phyloP scores from a whole-genome alignment of 2,797 vertebrate species.

The Rhinophrynus dorsalis region DNA sequence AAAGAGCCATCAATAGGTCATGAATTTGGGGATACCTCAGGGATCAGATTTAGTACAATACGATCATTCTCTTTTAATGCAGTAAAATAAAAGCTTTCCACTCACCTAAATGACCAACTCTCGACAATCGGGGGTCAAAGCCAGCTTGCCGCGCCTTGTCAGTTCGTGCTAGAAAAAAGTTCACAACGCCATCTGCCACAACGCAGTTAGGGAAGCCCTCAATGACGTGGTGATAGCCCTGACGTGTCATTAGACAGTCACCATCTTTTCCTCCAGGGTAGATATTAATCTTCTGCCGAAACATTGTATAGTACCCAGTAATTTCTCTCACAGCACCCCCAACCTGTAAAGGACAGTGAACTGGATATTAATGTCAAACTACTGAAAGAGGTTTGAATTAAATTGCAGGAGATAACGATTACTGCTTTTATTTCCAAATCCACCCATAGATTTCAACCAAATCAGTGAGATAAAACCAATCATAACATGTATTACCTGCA shows the following conservation, averaged over 20 bases:
- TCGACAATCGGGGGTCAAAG: constrained; percentile 81
- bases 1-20: too few relatives aligned
- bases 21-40: too few relatives aligned
- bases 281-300: constrained; percentile 78
- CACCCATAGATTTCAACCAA: too few relatives aligned
- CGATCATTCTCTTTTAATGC: too few relatives aligned
- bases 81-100: too few relatives aligned
- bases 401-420: too few relatives aligned
- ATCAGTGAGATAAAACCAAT: too few relatives aligned
- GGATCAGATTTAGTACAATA: too few relatives aligned
- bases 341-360: constrained; percentile 71
- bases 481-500: too few relatives aligned
- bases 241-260: constrained; percentile 77
- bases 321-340: constrained; percentile 89
- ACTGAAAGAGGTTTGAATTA: too few relatives aligned
- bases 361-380: too few relatives aligned
- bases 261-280: constrained; percentile 78
- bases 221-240: constrained; percentile 78
- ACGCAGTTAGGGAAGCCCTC: constrained; percentile 83
- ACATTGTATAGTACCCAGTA: constrained; percentile 81
- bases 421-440: too few relatives aligned
- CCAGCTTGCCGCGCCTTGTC: constrained; percentile 81
- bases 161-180: constrained; percentile 88
- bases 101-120: constrained; percentile 81
- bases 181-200: constrained; percentile 85